phyloP scores from a whole-genome alignment of 2,113 vertebrate species.

The Eolophus roseicapilla region DNA sequence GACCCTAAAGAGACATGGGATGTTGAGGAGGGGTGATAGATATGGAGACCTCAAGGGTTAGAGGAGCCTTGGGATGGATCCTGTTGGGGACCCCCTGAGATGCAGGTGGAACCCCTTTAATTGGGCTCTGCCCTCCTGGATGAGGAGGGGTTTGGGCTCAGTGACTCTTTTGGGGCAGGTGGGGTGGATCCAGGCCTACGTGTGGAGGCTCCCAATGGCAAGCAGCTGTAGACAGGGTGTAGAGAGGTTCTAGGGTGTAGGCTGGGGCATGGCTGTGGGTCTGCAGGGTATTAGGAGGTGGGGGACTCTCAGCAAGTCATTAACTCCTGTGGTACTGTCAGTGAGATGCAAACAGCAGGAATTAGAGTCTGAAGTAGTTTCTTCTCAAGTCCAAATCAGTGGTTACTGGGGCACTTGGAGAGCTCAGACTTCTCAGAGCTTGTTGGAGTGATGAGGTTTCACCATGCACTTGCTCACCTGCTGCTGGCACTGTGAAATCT shows the following conservation, averaged over 20 bases:
- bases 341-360: neutral
- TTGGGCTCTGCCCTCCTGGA: neutral
- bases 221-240: neutral
- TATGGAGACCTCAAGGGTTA: accelerated
- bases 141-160: neutral
- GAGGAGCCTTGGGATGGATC: neutral
- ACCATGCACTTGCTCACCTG: neutral
- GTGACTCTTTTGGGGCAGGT: neutral
- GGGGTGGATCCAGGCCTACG: accelerated
- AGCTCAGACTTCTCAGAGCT: neutral
- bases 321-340: neutral
- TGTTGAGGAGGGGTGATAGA: neutral
- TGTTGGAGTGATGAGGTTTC: neutral
- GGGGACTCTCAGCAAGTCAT: neutral
- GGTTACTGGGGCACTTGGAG: accelerated
- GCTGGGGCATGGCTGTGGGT: neutral
- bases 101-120: neutral
- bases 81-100: too few species aligned
- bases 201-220: neutral
- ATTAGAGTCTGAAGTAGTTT: neutral
- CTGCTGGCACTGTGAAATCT: neutral
- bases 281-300: neutral
- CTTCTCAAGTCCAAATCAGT: neutral
- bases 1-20: neutral
- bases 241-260: too few species aligned